Evolutionary conservation across 2,797 vertebrate genomes (phyloP).

Genomic region (Protonibea diacanthus): DNA sequence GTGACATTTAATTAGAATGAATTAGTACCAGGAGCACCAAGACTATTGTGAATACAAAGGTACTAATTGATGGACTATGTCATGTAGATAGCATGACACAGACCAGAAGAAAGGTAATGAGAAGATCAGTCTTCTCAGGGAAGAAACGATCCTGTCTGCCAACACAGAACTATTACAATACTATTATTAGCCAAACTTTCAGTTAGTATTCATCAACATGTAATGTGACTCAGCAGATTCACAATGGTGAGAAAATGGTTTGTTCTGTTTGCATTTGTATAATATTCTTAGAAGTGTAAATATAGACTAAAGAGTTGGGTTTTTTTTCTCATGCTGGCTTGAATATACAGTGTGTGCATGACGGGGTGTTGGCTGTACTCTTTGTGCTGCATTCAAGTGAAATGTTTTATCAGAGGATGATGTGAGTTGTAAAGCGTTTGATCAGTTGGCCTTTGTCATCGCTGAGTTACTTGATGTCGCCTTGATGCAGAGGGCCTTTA

Average conservation of each 20-base stretch:
- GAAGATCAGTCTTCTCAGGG: background rate
- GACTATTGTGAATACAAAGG: background rate
- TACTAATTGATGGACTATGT: background rate
- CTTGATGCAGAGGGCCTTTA: background rate
- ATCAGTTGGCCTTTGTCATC: slow-evolving; percentile 11
- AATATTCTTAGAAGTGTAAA: background rate
- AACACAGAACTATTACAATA: background rate
- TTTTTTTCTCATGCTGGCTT: background rate
- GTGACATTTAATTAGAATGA: no score
- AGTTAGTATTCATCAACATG: background rate
- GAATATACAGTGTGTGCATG: background rate
- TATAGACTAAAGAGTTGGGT: background rate
- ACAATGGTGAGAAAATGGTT: background rate
- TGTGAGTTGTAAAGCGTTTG: background rate
- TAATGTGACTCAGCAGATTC: background rate
- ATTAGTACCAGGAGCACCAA: no score
- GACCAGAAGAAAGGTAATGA: background rate
- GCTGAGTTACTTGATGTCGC: slow-evolving; percentile 4
- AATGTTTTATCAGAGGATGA: slow-evolving; percentile 16
- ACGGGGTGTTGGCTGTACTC: background rate
- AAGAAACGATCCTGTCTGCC: background rate
- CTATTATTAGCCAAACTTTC: background rate
- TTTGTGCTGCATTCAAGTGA: background rate
- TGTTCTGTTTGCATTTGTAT: background rate
- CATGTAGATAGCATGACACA: background rate